Evolutionary conservation across 2,113 vertebrate genomes (phyloP).

Genomic region (Clarias macrocephalus): DNA sequence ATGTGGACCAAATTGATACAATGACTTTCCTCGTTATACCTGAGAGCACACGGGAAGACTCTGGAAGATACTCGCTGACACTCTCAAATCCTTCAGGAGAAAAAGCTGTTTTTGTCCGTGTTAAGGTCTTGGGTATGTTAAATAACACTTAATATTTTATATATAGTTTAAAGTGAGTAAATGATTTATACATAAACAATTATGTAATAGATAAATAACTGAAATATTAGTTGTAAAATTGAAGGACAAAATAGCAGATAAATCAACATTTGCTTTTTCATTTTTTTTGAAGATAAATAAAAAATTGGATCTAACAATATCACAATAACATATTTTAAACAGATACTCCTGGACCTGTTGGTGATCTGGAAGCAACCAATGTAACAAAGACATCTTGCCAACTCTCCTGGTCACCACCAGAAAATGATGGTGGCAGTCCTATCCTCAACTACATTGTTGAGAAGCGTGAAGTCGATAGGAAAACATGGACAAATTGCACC

Average conservation of each 20-base stretch:
- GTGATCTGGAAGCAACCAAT: slow-evolving; percentile 82
- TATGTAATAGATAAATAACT: background rate
- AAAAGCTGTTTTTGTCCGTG: slow-evolving; percentile 93
- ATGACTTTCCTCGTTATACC: slow-evolving; percentile 98
- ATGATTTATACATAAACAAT: background rate
- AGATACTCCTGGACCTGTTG: slow-evolving; percentile 97
- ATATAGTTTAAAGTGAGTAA: background rate
- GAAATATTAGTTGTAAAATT: background rate
- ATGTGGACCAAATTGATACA: slow-evolving; percentile 93
- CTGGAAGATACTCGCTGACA: slow-evolving; percentile 91
- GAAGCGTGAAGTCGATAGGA: slow-evolving; percentile 93
- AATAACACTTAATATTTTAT: slow-evolving; percentile 14
- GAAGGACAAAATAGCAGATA: background rate
- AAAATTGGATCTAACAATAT: background rate
- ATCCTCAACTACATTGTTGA: slow-evolving; percentile 92
- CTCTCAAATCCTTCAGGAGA: slow-evolving; percentile 92
- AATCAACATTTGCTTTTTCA: background rate
- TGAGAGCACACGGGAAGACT: slow-evolving; percentile 94
- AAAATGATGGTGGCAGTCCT: slow-evolving; percentile 93
- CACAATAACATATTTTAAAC: slow-evolving; percentile 13
- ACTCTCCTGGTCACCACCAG: slow-evolving; percentile 92
- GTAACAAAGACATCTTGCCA: slow-evolving; percentile 91
- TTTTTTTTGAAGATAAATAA: background rate
- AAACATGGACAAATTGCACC: slow-evolving; percentile 89
- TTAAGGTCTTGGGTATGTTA: slow-evolving; percentile 89